Evolutionary conservation across 2,888 invertebrate genomes (phyloP).

Genomic region (Perizoma flavofasciatum): DNA sequence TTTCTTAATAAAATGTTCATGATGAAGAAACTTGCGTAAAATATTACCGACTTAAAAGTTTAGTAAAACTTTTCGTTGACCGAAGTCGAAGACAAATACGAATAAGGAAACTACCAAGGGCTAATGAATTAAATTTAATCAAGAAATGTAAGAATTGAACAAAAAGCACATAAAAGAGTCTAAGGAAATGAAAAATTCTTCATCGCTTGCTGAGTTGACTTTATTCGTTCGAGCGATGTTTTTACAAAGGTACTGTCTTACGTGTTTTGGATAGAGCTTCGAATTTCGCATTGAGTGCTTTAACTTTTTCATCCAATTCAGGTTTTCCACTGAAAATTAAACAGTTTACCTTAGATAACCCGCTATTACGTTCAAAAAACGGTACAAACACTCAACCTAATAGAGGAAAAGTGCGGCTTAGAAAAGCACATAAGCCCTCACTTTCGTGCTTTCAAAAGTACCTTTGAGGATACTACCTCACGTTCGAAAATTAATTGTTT

Average conservation of each 20-base stretch:
- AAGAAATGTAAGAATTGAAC: slow-evolving; percentile 16
- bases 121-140: slow-evolving; percentile 27
- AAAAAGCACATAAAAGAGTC: slow-evolving; percentile 6
- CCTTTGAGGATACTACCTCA: too few species aligned
- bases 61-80: slow-evolving; percentile 20
- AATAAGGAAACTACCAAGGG: slow-evolving; percentile 23
- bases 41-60: slow-evolving; percentile 19
- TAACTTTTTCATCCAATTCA: slow-evolving; percentile 50
- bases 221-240: not conserved
- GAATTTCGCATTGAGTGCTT: slow-evolving; percentile 43
- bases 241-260: slow-evolving; percentile 12
- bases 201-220: not conserved
- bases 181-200: slow-evolving; percentile 11
- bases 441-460: too few species aligned
- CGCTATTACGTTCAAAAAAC: too few species aligned
- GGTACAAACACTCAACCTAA: too few species aligned
- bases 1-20: slow-evolving; percentile 19
- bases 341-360: not conserved
- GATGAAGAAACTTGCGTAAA: slow-evolving; percentile 17
- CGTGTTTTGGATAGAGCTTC: slow-evolving; percentile 46
- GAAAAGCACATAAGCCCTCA: too few species aligned
- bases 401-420: too few species aligned
- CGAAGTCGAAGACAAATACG: slow-evolving; percentile 20
- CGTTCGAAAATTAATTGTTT: too few species aligned
- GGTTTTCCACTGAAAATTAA: slow-evolving; percentile 52